These are phyloP conservation scores for Melanargia galathea DNA, from an alignment of 2,888 invertebrate genomes.

Conservation along the genomic window DNA sequence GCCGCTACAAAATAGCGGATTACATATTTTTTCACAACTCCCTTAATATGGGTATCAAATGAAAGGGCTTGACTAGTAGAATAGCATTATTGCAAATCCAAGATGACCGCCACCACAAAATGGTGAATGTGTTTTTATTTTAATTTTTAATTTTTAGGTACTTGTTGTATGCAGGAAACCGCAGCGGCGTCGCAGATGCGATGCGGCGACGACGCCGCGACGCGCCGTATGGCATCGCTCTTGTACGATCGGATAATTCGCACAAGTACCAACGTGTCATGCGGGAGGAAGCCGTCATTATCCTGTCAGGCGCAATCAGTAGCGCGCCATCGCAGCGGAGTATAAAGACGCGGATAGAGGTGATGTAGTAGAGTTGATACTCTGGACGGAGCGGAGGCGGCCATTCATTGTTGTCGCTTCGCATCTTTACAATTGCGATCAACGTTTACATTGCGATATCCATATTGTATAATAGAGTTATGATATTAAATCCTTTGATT, in stretches of 20 bases:
- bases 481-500: neutral
- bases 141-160: no score
- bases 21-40: no score
- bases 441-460: slow-evolving; percentile 5
- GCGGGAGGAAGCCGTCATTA: slow-evolving; percentile 80
- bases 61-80: no score
- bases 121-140: no score
- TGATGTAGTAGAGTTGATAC: slow-evolving; percentile 25
- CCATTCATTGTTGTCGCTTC: slow-evolving; percentile 34
- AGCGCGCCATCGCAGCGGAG: slow-evolving; percentile 45
- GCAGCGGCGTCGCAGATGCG: no score
- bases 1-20: no score
- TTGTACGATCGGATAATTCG: slow-evolving; percentile 59
- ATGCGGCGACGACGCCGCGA: no score
- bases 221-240: no score
- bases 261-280: slow-evolving; percentile 62
- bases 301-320: slow-evolving; percentile 79
- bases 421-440: slow-evolving; percentile 22
- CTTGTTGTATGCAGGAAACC: slow-evolving; percentile 3
- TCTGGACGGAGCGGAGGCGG: slow-evolving; percentile 26
- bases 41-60: no score
- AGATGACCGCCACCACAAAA: no score
- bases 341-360: slow-evolving; percentile 50
- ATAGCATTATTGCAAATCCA: no score
- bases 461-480: neutral